phyloP scores from a whole-genome alignment of 2,797 vertebrate genomes.

The Falco naumanni region DNA sequence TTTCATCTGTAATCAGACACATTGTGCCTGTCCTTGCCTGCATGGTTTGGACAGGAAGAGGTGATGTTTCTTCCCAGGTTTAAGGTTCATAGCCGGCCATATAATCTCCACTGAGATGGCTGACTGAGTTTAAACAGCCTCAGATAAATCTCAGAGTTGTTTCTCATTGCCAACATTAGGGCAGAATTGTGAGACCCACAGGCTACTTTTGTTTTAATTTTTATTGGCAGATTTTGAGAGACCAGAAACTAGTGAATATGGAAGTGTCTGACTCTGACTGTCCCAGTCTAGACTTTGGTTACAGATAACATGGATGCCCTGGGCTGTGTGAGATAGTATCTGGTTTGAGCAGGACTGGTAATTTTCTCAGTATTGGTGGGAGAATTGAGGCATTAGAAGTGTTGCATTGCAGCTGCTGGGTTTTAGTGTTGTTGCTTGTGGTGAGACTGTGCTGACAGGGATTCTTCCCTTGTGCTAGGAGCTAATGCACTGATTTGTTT shows the following conservation, averaged over 20 bases:
- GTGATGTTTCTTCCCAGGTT: not conserved
- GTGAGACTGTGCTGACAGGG: not conserved
- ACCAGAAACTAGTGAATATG: not conserved
- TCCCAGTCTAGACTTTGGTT: not conserved
- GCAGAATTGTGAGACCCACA: not conserved
- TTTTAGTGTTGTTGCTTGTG: not conserved
- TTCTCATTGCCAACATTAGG: not conserved
- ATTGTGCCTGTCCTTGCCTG: not conserved
- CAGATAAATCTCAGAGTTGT: not conserved
- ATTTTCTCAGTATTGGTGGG: not conserved
- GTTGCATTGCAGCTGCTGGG: not conserved
- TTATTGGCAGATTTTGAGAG: not conserved
- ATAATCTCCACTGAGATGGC: not conserved
- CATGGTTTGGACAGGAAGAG: not conserved
- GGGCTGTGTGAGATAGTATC: not conserved
- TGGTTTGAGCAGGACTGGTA: not conserved
- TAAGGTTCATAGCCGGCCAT: not conserved
- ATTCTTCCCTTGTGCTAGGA: not conserved
- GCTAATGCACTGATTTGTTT: not conserved
- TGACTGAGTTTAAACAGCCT: not conserved
- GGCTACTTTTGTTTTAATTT: not conserved
- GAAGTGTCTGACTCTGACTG: not conserved
- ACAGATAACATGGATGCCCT: not conserved
- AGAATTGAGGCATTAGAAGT: not conserved
- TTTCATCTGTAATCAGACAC: not conserved